A percentile compares a stretch with the other conserved stretches of the same genome.
These are phyloP conservation scores for Aeoliscus strigatus DNA, from an alignment of 2,797 vertebrate genomes.

Conservation along the genomic window DNA sequence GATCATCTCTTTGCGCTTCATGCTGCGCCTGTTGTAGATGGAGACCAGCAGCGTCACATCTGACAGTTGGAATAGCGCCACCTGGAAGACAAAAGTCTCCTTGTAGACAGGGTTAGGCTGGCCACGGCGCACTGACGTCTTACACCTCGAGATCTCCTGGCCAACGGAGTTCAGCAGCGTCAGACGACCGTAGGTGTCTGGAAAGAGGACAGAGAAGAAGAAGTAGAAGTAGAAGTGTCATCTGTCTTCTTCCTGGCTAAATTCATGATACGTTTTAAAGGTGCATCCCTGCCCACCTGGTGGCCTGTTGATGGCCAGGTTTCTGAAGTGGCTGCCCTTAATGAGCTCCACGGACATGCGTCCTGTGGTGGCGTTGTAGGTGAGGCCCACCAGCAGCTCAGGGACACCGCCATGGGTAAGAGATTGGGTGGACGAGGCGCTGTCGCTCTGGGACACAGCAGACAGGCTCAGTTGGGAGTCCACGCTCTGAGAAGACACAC, in stretches of 20 bases:
- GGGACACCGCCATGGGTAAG: constrained; percentile 90
- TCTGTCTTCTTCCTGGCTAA: no score
- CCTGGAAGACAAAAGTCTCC: constrained; percentile 97
- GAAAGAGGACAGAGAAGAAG: neutral
- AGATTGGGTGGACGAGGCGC: constrained; percentile 86
- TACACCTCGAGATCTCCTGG: constrained; percentile 92
- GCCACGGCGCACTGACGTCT: constrained; percentile 88
- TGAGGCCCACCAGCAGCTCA: constrained; percentile 89
- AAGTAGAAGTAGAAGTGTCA: no score
- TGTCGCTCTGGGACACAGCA: constrained; percentile 85
- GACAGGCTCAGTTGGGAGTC: constrained; percentile 85
- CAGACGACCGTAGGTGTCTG: constrained; percentile 93
- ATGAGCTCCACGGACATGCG: constrained; percentile 94
- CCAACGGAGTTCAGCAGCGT: constrained; percentile 89
- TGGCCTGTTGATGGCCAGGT: constrained; percentile 88
- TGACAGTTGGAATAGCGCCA: constrained; percentile 95
- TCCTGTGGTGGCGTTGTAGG: constrained; percentile 92
- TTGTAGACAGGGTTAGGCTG: constrained; percentile 97
- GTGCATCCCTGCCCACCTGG: constrained; percentile 76
- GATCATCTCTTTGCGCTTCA: constrained; percentile 98
- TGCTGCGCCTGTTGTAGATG: constrained; percentile 87
- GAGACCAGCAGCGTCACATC: constrained; percentile 93
- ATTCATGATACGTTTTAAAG: no score
- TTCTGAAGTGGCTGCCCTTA: constrained; percentile 97
- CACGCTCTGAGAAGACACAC: constrained; percentile 74